phyloP scores from a whole-genome alignment of 2,113 vertebrate genomes.

The Porphyrio hochstetteri region DNA sequence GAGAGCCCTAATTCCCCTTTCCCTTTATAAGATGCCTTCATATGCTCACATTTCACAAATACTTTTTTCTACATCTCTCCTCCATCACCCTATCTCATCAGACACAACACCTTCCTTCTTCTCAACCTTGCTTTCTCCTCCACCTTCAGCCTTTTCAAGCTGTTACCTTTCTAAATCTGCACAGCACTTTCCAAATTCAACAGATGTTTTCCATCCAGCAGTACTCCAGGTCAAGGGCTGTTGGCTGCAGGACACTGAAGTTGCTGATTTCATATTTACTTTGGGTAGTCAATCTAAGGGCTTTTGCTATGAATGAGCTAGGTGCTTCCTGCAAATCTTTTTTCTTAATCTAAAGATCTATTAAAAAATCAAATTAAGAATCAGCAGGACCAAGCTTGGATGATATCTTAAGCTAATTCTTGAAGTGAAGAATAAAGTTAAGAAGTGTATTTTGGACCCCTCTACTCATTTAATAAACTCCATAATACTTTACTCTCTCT shows the following conservation, averaged over 20 bases:
- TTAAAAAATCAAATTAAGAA: neutral
- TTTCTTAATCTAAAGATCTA: neutral
- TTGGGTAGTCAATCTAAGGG: neutral
- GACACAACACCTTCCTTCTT: neutral
- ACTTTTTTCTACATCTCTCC: neutral
- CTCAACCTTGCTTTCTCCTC: neutral
- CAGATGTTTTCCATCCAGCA: conserved; percentile 34
- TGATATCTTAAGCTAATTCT: neutral
- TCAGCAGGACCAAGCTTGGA: neutral
- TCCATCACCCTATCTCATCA: neutral
- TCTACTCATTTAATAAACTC: neutral
- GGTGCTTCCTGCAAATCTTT: neutral
- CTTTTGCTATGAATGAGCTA: neutral
- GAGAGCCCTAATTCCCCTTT: neutral
- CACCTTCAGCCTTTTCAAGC: conserved; percentile 8
- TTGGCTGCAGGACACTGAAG: neutral
- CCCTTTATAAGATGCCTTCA: neutral
- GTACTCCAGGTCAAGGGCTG: neutral
- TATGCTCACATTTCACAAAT: neutral
- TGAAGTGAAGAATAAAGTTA: neutral
- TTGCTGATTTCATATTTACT: neutral
- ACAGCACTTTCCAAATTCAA: neutral
- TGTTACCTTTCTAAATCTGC: conserved; percentile 35
- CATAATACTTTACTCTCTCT: neutral
- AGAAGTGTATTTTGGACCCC: neutral